Base-by-base conservation (phyloP, 2,888 invertebrate genomes). In the Neocrepidodera transversa region DNA sequence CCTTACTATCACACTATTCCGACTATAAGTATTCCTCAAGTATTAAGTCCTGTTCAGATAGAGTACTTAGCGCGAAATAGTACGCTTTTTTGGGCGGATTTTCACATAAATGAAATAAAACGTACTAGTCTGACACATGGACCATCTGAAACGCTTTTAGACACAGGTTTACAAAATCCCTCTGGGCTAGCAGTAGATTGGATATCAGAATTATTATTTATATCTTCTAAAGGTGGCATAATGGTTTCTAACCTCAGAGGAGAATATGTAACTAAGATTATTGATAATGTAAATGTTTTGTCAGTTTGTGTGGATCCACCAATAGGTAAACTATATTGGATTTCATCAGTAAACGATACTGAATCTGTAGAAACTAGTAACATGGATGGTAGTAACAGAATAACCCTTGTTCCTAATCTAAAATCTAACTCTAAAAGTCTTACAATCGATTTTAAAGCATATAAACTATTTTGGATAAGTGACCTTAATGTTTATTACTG, bases 111-210 rank as follows among this genome's bases (percentile, higher is more conserved):
- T 77, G 91, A 92, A 79, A 87, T 93, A 16, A 89, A 88, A 74
- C 81, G 84, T 16, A 86, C 88, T 1, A 85, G 85, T 47, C 80
- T 91, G 42, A 86, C 87, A 26, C 86, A 86, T 60, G 88, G 89
- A 17, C 82, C 87, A 2, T 86, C 88, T 36, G 85, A 87, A 71
- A 89, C 89, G 11, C 83, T 92, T 58, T 86, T 91, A 48, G 92
- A 92, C 76, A 87, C 89, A 42, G 89, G 88, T 40, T 79, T 85
- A 59, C 82, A 82, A 65, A 80, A 82, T 67, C 87, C 89, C 23
- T 83, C 84, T 51, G 93, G 90, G 1, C 85, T 95, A 74, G 91
- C 92, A 30, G 83, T 94, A 58, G 93, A 95, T 82, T 92, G 91
- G 91, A 84, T 91, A 58, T 90, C 91, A 11, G 82, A 86, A 42